phyloP scores from a whole-genome alignment of 2,888 invertebrate species.

The Megamerina dolium region DNA sequence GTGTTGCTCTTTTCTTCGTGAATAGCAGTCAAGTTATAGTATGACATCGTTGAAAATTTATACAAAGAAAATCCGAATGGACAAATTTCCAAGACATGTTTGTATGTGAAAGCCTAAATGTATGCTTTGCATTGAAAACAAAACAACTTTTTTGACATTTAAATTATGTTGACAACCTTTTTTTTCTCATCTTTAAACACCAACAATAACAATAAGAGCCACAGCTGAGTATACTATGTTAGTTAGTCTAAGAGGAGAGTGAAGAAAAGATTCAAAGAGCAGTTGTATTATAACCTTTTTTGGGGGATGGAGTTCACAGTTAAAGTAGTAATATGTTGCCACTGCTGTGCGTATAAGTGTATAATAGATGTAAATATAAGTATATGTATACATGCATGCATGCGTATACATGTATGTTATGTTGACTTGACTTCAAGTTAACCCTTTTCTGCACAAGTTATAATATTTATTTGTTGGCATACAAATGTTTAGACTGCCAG shows the following conservation, averaged over 20 bases:
- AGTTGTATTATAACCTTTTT: background rate
- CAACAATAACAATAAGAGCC: conserved; percentile 1
- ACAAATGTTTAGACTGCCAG: background rate
- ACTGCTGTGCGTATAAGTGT: background rate
- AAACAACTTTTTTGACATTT: conserved; percentile 32
- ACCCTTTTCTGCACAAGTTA: background rate
- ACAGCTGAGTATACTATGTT: too few relatives aligned
- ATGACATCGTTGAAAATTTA: background rate
- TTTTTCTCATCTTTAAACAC: conserved; percentile 14
- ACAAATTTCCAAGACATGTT: too few relatives aligned
- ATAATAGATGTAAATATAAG: background rate
- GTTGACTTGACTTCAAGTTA: background rate
- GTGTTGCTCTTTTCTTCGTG: background rate
- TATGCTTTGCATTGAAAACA: too few relatives aligned
- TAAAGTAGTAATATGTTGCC: too few relatives aligned
- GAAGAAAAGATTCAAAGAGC: too few relatives aligned
- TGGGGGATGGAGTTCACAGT: too few relatives aligned
- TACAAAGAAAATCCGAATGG: background rate
- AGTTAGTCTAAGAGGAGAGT: too few relatives aligned
- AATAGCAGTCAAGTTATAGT: background rate
- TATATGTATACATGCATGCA: background rate
- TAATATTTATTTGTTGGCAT: background rate
- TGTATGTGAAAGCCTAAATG: too few relatives aligned
- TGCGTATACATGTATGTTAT: background rate
- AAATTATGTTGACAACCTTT: conserved; percentile 34